These are phyloP conservation scores for Suillia variegata DNA, from an alignment of 2,888 invertebrate genomes.

Conservation along the genomic window DNA sequence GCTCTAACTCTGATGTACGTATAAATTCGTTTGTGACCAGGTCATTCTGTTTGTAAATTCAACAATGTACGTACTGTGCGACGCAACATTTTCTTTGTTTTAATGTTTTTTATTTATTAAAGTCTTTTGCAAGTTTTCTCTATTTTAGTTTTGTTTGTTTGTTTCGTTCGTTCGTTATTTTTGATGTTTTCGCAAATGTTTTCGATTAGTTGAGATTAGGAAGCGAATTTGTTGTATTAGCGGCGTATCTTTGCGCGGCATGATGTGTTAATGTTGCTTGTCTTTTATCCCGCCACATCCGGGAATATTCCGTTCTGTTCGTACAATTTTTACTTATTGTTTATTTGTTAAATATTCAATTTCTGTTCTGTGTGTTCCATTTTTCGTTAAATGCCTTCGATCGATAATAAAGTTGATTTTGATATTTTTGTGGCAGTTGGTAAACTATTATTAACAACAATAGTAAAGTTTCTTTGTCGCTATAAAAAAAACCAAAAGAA, in stretches of 20 bases:
- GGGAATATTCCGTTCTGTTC: background rate
- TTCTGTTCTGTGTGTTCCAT: conserved; percentile 20
- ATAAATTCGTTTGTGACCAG: no score
- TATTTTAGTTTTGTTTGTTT: background rate
- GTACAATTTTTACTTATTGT: background rate
- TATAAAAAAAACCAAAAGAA: no score
- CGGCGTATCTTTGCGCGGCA: conserved; percentile 22
- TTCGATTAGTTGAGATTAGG: conserved; percentile 50
- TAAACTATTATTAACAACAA: background rate
- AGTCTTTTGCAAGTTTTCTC: conserved; percentile 8
- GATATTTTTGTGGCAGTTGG: conserved; percentile 19
- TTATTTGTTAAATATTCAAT: conserved; percentile 41
- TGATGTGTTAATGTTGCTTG: conserved; percentile 45
- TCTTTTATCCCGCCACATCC: background rate
- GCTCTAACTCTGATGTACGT: no score
- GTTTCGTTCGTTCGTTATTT: conserved; percentile 38
- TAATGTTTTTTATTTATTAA: conserved; percentile 13
- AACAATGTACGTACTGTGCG: no score
- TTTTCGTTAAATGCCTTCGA: no score
- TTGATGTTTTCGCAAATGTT: conserved; percentile 49
- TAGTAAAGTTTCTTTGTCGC: background rate
- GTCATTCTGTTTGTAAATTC: no score
- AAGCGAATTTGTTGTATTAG: conserved; percentile 36
- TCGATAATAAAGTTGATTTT: conserved; percentile 44
- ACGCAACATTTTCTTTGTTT: background rate